These are phyloP conservation scores for Drosophila melanica DNA, from an alignment of 1,140 invertebrate species.

Conservation along the genomic window DNA sequence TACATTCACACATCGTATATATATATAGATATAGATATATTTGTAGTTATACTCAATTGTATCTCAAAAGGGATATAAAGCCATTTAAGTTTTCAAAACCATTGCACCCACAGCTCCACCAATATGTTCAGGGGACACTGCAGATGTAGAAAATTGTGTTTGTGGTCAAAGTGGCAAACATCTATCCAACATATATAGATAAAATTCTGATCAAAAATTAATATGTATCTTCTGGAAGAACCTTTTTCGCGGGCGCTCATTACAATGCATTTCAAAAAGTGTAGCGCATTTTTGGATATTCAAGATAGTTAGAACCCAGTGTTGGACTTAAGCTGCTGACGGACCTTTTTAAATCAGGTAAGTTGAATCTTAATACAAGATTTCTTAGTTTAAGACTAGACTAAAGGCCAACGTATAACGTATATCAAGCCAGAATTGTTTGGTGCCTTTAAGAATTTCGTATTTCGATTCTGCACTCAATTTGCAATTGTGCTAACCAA, in stretches of 20 bases:
- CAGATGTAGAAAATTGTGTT: slow-evolving; percentile 33
- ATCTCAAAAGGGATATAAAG: slow-evolving; percentile 82
- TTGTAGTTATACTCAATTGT: slow-evolving; percentile 70
- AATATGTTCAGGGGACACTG: slow-evolving; percentile 13
- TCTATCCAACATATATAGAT: slow-evolving; percentile 6
- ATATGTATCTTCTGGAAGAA: slow-evolving; percentile 31
- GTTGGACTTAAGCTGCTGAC: not conserved
- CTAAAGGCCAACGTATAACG: not conserved
- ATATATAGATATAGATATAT: slow-evolving; percentile 48
- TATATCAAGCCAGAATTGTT: not conserved
- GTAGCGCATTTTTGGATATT: slow-evolving; percentile 12
- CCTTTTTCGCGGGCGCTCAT: slow-evolving; percentile 2
- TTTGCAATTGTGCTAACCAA: slow-evolving; percentile 16
- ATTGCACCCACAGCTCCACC: slow-evolving; percentile 37
- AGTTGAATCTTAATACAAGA: not conserved
- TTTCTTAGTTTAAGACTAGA: not conserved
- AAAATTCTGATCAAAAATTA: slow-evolving; percentile 18
- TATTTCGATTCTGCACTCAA: not conserved
- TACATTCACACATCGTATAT: slow-evolving; percentile 59
- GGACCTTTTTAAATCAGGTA: not conserved
- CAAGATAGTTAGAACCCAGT: not conserved
- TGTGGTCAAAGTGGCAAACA: slow-evolving; percentile 13
- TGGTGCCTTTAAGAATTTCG: not conserved
- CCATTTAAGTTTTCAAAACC: slow-evolving; percentile 77
- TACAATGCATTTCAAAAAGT: slow-evolving; percentile 6